Evolutionary conservation across 2,888 invertebrate species (phyloP).

Genomic region (Papilio gigon): DNA sequence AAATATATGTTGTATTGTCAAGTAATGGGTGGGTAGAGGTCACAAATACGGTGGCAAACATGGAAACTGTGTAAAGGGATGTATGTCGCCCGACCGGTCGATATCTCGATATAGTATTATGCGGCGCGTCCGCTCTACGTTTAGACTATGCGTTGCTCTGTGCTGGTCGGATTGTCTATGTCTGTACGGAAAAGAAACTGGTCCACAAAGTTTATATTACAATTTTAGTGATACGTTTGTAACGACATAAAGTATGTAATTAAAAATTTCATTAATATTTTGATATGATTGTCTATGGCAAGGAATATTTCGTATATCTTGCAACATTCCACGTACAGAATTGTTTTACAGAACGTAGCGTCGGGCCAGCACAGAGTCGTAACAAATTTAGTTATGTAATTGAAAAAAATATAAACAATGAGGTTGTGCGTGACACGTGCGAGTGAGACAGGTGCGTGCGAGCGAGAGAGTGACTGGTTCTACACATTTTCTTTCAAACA

Average conservation of each 20-base stretch:
- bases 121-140: slow-evolving; percentile 27
- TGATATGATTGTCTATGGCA: neutral
- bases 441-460: slow-evolving; percentile 52
- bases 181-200: neutral
- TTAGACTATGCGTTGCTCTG: slow-evolving; percentile 26
- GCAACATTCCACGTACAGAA: neutral
- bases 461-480: slow-evolving; percentile 46
- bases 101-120: slow-evolving; percentile 38
- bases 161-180: slow-evolving; percentile 10
- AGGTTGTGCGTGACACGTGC: slow-evolving; percentile 68
- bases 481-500: slow-evolving; percentile 40
- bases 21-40: slow-evolving; percentile 18
- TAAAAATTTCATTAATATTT: neutral
- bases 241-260: neutral
- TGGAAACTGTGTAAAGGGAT: slow-evolving; percentile 30
- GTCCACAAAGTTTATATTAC: neutral
- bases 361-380: slow-evolving; percentile 38
- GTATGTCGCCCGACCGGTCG: slow-evolving; percentile 32
- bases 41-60: slow-evolving; percentile 33
- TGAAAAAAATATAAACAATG: slow-evolving; percentile 48
- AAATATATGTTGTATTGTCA: slow-evolving; percentile 13
- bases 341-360: neutral
- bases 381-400: slow-evolving; percentile 43
- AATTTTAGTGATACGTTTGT: neutral
- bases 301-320: neutral